Base-by-base conservation (phyloP, 2,797 vertebrate species). In the Telmatherina bonti region DNA sequence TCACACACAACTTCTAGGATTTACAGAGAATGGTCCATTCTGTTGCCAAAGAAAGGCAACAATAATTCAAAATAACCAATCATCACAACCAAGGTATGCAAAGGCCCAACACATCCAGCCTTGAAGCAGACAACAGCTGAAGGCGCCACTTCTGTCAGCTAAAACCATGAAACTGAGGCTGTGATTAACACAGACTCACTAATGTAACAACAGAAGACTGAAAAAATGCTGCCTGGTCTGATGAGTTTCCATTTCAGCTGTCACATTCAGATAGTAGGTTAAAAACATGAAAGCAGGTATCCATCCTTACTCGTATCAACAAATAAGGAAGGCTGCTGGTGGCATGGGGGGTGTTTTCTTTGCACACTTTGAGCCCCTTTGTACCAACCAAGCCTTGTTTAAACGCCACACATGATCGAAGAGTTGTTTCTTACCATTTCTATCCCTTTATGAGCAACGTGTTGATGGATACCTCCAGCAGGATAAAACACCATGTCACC, bases 391-490 rank as follows among this genome's bases (percentile, higher is more conserved):
- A 20, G 0, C 7, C 41, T 43, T 4, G 7, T 20, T 43, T 43
- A 43, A 20, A 43, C 7, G 13, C 38, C 16, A 2, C 41, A 43
- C 38, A 15, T 0, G 12, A 12, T 13, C 35, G 20, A 20, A 43
- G 18, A 18, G 20, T 20, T 20, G 43, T 22, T 45, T 7, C 43
- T 45, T 7, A 20, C 41, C 43, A 45, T n/a, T 20, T 45, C 6
- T 7, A 45, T 4, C 43, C 43, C 43, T 45, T 45, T 45, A n/a
- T n/a, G 43, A n/a, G 2, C 43, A 45, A 7, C 20, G 18, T 45
- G 7, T 8, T 87, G 78, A 86, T 84, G 78, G 78, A 70, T 86
- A 79, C 74, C 79, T 87, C 73, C 75, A 86, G 73, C 68, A 84
- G 52, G 54, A 77, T 65, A 74, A 67, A 0, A 4, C 6, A 0